Base-by-base conservation (phyloP, 2,797 vertebrate genomes). In the Catharus ustulatus region DNA sequence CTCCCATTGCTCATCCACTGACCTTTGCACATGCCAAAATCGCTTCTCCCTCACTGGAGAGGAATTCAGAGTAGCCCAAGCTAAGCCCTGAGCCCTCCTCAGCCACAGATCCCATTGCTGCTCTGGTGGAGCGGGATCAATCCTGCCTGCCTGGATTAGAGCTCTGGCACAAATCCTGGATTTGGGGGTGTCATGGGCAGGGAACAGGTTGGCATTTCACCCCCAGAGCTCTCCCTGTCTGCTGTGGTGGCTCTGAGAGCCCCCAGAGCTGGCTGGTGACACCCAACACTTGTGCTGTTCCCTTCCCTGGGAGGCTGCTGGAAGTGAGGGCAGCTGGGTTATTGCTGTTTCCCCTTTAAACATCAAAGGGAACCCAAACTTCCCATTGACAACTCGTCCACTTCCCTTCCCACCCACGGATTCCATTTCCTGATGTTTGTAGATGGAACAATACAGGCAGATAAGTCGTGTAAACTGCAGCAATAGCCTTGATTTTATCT, bases 11-110 rank as follows among this genome's bases (percentile, higher is more conserved):
- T 74, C 84, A 42, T 75, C 66, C 34, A 62, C 42, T 94, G 94
- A 95, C 92, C 84, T 96, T 95, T 86, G 59, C 45, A 18, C 36
- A 11, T 69, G 89, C 75, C 73, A 89, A 40, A 85, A 83, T 45
- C 54, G 2, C 6, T 67, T 58, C 40, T 69, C 76, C 54, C 90
- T 95, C 94, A 84, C 52, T 46, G 87, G 15, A 29, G 54, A 38
- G 75, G 90, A 80, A 93, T 95, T 84, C 55, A 34, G 88, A 93
- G 83, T 29, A 94, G 90, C 34, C 68, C 32, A 16, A 7, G 49
- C 90, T 93, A 46, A 93, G 87, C 89, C 55, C 49, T 1, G 19
- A 58, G 81, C 13, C 45, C 80, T 91, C 78, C 55, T 79, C 34
- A 1, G 29, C 27, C 67, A 4, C 59, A 69, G 84, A 42, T 29